Evolutionary conservation across 2,797 vertebrate species (phyloP).

Genomic region (Onychomys torridus): DNA sequence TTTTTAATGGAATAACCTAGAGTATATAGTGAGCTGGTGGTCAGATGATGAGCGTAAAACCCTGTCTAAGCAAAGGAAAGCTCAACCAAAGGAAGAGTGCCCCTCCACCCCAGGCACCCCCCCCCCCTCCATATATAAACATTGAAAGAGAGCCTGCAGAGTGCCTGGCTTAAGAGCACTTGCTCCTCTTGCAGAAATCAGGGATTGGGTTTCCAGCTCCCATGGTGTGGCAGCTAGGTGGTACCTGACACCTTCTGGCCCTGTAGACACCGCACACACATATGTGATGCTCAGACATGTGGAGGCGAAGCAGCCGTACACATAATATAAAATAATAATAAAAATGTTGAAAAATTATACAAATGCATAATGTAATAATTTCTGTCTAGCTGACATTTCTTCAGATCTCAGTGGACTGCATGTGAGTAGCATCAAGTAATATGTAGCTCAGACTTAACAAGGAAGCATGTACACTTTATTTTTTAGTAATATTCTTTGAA

Average conservation of each 20-base stretch:
- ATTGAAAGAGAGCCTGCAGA: too few relatives aligned
- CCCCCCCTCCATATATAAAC: not conserved
- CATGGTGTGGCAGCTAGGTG: not conserved
- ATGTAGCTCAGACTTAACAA: not conserved
- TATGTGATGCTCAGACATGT: not conserved
- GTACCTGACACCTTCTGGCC: not conserved
- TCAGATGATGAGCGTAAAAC: not conserved
- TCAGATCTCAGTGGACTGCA: not conserved
- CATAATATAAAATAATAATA: not conserved
- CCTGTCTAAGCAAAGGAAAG: not conserved
- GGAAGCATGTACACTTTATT: not conserved
- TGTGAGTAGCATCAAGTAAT: not conserved
- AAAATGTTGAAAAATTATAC: not conserved
- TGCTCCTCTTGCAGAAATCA: not conserved
- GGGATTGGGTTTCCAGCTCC: not conserved
- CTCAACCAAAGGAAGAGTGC: not conserved
- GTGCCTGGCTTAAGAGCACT: too few relatives aligned
- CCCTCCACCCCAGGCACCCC: not conserved
- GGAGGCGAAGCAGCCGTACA: not conserved
- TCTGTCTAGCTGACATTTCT: not conserved
- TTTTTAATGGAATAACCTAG: not conserved
- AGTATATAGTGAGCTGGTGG: not conserved
- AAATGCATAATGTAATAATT: conserved; percentile 8
- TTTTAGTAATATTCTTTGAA: conserved; percentile 25
- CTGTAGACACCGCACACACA: not conserved